phyloP scores from a whole-genome alignment of 2,888 invertebrate genomes.

The Macaria notata region DNA sequence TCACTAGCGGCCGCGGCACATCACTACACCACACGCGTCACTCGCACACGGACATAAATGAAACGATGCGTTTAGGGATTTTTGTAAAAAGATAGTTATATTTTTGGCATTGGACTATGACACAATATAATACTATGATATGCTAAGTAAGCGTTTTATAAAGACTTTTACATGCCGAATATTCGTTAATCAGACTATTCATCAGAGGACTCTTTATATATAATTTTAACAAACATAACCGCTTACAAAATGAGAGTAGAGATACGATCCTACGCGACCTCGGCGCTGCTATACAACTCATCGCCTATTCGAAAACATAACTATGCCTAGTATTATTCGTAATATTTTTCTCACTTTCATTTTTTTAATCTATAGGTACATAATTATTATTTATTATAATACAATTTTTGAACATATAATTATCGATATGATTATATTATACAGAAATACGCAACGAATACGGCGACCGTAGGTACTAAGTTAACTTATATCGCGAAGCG shows the following conservation, averaged over 20 bases:
- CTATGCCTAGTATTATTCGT: conserved; percentile 78
- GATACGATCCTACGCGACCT: conserved; percentile 66
- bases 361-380: conserved; percentile 80
- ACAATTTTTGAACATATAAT: conserved; percentile 80
- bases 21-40: conserved; percentile 21
- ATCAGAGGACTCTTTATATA: conserved; percentile 81
- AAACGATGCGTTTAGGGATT: conserved; percentile 75
- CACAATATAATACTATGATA: conserved; percentile 83
- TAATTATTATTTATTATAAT: conserved; percentile 67
- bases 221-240: conserved; percentile 81
- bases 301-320: conserved; percentile 76
- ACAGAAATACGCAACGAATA: conserved; percentile 78
- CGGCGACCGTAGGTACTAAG: conserved; percentile 63
- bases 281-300: conserved; percentile 70
- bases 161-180: conserved; percentile 83
- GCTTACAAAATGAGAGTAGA: conserved; percentile 78
- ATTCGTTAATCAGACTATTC: conserved; percentile 82
- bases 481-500: conserved; percentile 62
- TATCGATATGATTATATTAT: conserved; percentile 80
- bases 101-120: conserved; percentile 83
- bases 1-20: conserved; percentile 10
- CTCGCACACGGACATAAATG: conserved; percentile 59
- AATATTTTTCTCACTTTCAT: conserved; percentile 81
- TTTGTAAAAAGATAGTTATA: conserved; percentile 83
- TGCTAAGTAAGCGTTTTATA: conserved; percentile 83